These are phyloP conservation scores for Trematocara variabile DNA, from an alignment of 2,113 vertebrate species.

Conservation along the genomic window DNA sequence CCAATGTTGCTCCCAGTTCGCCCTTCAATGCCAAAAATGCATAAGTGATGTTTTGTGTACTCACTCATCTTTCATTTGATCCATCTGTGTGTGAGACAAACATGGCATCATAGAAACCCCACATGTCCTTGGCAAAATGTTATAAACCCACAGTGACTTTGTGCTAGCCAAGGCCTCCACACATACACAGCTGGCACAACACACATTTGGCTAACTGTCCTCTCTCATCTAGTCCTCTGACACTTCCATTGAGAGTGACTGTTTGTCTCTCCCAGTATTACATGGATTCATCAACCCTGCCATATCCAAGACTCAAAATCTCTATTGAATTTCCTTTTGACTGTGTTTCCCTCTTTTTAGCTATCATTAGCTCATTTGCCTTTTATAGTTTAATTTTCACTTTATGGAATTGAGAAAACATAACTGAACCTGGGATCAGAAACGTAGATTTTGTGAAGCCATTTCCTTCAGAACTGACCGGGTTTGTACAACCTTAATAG, in stretches of 20 bases:
- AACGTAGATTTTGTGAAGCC: background rate
- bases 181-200: constrained; percentile 33
- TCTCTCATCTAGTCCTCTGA: constrained; percentile 35
- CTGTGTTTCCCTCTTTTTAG: background rate
- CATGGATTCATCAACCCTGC: background rate
- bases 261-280: constrained; percentile 8
- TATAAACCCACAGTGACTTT: constrained; percentile 26
- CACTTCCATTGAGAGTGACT: constrained; percentile 9
- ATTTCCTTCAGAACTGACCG: background rate
- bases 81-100: constrained; percentile 36
- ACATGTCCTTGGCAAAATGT: constrained; percentile 43
- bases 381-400: background rate
- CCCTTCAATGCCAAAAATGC: constrained; percentile 23
- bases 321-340: background rate
- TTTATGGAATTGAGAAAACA: background rate
- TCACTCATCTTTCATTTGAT: constrained; percentile 47
- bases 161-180: constrained; percentile 24
- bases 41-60: constrained; percentile 36
- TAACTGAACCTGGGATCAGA: background rate
- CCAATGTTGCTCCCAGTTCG: background rate
- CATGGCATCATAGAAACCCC: constrained; percentile 35
- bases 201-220: constrained; percentile 14
- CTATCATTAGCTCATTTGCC: background rate
- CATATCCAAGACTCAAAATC: background rate
- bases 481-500: background rate